phyloP scores from a whole-genome alignment of 2,888 invertebrate genomes.

The Digitonthophagus gazella region DNA sequence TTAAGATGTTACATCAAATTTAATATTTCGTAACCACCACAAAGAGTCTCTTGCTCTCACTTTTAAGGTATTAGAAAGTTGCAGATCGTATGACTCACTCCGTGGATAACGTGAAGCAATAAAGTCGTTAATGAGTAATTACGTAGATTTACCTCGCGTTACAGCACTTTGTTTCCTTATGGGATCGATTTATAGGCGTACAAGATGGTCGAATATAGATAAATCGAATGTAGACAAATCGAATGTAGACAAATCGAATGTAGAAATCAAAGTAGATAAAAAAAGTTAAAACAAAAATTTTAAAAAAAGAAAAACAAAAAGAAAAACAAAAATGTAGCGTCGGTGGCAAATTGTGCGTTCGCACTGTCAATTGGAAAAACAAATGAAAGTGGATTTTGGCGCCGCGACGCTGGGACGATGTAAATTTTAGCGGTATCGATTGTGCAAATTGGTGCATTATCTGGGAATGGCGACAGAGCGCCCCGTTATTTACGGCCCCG shows the following conservation, averaged over 20 bases:
- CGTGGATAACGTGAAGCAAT: background rate
- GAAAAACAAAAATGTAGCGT: background rate
- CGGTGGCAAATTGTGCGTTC: conserved; percentile 11
- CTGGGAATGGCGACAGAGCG: conserved; percentile 13
- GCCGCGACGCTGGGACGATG: conserved; percentile 17
- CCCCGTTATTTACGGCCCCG: conserved; percentile 13
- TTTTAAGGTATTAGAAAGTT: background rate
- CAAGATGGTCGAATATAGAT: too few relatives aligned
- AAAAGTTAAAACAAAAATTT: background rate
- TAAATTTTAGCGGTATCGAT: conserved; percentile 24
- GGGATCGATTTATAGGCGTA: too few relatives aligned
- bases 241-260: background rate
- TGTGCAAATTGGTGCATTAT: conserved; percentile 16
- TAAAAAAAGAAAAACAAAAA: background rate
- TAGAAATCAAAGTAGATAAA: background rate
- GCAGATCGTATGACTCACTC: background rate
- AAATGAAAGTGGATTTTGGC: conserved; percentile 20
- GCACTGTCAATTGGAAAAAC: conserved; percentile 16
- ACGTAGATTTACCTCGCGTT: too few relatives aligned
- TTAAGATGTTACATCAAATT: background rate
- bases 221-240: too few relatives aligned
- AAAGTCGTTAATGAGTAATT: background rate
- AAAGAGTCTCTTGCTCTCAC: background rate
- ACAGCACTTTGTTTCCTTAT: too few relatives aligned
- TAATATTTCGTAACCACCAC: background rate